Conservation (phyloP, 1,140 invertebrate genomes). For the Cydia strobilella region DNA sequence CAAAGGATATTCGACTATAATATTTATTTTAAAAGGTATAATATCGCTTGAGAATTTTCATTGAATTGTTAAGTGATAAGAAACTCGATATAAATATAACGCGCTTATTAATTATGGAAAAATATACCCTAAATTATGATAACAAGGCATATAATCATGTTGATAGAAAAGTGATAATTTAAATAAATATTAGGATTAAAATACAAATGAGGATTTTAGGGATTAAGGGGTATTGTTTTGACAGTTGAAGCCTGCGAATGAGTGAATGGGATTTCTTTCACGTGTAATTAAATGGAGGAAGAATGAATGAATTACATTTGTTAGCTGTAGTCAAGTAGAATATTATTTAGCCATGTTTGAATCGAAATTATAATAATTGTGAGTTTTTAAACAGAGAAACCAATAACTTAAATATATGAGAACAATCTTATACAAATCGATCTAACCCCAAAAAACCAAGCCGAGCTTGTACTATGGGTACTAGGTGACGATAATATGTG, state of each 20-base stretch:
- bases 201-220: background rate
- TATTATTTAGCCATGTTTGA: too few relatives aligned
- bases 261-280: background rate
- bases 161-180: constrained; percentile 1
- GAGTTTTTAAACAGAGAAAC: too few relatives aligned
- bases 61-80: too few relatives aligned
- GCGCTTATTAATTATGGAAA: background rate
- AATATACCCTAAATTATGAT: background rate
- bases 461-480: too few relatives aligned
- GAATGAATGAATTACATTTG: too few relatives aligned
- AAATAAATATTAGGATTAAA: background rate
- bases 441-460: too few relatives aligned
- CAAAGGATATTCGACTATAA: background rate
- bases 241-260: background rate
- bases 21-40: background rate
- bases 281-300: too few relatives aligned
- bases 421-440: too few relatives aligned
- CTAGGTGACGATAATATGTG: too few relatives aligned
- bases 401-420: too few relatives aligned
- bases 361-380: too few relatives aligned
- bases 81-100: constrained; percentile 2
- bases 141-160: background rate
- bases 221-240: constrained; percentile 1
- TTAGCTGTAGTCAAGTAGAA: too few relatives aligned
- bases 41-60: background rate